These are phyloP conservation scores for Phalacrocorax carbo DNA, from an alignment of 2,113 vertebrate genomes.

Conservation along the genomic window DNA sequence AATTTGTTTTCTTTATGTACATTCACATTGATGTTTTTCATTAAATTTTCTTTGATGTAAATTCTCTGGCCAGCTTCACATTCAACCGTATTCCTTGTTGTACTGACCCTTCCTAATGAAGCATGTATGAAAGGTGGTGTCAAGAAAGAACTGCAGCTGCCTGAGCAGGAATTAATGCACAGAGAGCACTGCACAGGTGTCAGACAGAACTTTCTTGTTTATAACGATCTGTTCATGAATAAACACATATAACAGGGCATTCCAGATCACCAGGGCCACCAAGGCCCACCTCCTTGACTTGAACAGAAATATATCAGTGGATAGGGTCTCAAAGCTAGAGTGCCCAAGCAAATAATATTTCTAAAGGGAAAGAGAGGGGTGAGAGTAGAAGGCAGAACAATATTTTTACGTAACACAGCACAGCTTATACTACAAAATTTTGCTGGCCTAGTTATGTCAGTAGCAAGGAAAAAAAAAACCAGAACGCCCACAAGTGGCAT, in stretches of 20 bases:
- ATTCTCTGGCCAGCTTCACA: neutral
- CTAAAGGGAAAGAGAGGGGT: neutral
- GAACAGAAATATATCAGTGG: neutral
- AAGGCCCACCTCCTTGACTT: neutral
- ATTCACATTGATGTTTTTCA: neutral
- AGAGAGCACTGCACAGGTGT: neutral
- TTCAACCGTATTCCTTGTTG: neutral
- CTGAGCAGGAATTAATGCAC: neutral
- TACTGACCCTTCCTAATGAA: neutral
- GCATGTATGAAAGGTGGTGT: neutral
- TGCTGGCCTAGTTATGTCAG: constrained; percentile 51
- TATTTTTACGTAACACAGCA: constrained; percentile 3
- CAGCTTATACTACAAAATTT: constrained; percentile 14
- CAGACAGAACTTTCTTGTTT: neutral
- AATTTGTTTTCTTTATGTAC: neutral
- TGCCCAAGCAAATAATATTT: neutral
- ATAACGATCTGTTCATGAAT: neutral
- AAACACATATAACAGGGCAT: neutral
- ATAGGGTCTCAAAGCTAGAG: neutral
- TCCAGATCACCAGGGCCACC: neutral
- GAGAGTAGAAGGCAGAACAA: neutral
- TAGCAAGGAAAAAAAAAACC: neutral
- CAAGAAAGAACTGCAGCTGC: neutral
- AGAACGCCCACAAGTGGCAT: constrained; percentile 49
- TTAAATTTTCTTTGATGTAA: neutral